A percentile compares a stretch with the other conserved stretches of the same genome.
Conservation (phyloP, 2,797 vertebrate genomes). For the Acanthurus lineatus region DNA sequence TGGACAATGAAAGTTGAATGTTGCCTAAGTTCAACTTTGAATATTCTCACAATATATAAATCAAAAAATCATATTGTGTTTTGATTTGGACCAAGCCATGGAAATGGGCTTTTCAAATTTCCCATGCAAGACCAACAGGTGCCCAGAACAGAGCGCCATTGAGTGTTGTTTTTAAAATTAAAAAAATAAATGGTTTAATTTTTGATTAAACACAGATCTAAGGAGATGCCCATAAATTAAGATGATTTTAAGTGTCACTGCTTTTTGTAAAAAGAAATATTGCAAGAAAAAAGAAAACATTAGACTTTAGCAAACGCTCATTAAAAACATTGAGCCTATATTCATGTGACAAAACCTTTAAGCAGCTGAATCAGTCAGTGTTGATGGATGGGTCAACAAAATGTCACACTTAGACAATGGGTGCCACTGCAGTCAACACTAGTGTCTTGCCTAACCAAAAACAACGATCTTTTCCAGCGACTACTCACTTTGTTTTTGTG, state of each 20-base stretch:
- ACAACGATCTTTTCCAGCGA: no score
- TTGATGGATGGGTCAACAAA: neutral
- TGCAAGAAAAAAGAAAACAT: no score
- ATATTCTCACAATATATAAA: conserved; percentile 20
- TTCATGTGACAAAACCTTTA: no score
- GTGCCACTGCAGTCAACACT: no score
- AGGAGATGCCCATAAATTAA: neutral
- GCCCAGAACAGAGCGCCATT: neutral
- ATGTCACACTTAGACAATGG: neutral
- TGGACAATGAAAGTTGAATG: conserved; percentile 34
- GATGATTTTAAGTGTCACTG: neutral
- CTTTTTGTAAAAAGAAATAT: no score
- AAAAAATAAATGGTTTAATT: neutral
- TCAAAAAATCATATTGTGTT: conserved; percentile 1
- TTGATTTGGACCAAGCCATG: conserved; percentile 11
- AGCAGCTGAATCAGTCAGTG: no score
- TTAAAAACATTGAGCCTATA: no score
- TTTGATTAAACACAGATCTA: neutral
- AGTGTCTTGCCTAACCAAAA: no score
- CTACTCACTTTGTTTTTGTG: no score
- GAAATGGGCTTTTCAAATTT: conserved; percentile 5
- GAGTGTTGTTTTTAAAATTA: conserved; percentile 4
- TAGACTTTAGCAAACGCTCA: no score
- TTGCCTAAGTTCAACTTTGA: conserved; percentile 12
- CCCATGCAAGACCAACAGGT: conserved; percentile 19